Evolutionary conservation across 2,113 vertebrate genomes (phyloP).

Genomic region (Macaca mulatta): DNA sequence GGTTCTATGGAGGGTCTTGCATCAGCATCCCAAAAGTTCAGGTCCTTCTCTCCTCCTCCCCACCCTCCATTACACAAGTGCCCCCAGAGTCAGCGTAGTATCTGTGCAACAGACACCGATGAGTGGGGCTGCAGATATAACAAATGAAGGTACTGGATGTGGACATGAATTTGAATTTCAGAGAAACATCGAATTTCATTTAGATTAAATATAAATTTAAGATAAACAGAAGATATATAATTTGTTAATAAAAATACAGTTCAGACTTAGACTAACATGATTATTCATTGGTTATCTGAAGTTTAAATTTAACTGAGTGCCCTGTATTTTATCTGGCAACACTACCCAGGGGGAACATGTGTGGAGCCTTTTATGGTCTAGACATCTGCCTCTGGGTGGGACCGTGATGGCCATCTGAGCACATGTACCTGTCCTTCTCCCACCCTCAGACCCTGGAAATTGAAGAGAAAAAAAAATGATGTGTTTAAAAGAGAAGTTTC

Average conservation of each 20-base stretch:
- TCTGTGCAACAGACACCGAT: neutral
- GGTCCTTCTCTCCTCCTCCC: neutral
- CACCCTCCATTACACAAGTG: neutral
- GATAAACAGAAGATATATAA: neutral
- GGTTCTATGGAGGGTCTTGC: neutral
- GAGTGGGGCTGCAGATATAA: neutral
- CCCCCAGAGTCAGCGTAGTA: neutral
- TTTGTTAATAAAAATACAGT: neutral
- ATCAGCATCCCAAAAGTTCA: too few relatives aligned
- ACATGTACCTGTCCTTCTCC: neutral
- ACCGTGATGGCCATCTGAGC: neutral
- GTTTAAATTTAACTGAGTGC: neutral
- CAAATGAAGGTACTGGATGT: neutral
- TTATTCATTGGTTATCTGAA: neutral
- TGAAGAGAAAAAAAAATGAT: too few relatives aligned
- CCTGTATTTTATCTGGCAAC: neutral
- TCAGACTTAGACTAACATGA: neutral
- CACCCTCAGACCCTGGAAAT: too few relatives aligned
- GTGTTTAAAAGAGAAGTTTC: neutral
- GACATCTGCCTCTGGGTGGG: neutral
- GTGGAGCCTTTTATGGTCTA: neutral
- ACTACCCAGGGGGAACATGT: rapidly evolving
- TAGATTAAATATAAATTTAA: neutral
- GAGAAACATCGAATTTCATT: neutral
- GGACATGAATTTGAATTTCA: neutral